Percentiles rank a stretch among this genome's conserved stretches.
phyloP scores from a whole-genome alignment of 2,888 invertebrate genomes.

The Antheraea yamamai region DNA sequence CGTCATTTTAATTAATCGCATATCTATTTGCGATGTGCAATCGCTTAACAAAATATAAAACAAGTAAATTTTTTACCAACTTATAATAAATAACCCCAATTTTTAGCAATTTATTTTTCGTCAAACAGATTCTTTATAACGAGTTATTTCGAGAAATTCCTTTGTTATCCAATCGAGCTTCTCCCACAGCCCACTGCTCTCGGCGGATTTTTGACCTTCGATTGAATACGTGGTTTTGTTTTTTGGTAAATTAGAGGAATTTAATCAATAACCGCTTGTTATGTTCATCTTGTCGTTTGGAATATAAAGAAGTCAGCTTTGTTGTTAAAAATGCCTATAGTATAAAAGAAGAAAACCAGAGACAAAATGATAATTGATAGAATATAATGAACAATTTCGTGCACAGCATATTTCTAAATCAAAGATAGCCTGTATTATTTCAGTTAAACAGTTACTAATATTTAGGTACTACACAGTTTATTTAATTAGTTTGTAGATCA shows the following conservation, averaged over 20 bases:
- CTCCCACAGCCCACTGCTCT: neutral
- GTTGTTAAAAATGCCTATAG: neutral
- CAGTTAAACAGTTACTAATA: too few relatives aligned
- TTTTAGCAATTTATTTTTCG: neutral
- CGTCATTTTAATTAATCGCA: too few relatives aligned
- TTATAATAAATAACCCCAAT: neutral
- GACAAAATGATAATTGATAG: neutral
- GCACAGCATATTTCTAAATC: too few relatives aligned
- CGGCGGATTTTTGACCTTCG: neutral
- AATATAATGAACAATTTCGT: too few relatives aligned
- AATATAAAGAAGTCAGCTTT: neutral
- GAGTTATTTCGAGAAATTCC: slow-evolving; percentile 8
- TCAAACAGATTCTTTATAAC: slow-evolving; percentile 8
- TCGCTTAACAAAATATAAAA: neutral
- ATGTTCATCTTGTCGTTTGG: neutral
- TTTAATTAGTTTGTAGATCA: too few relatives aligned
- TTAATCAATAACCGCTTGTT: neutral
- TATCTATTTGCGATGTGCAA: too few relatives aligned
- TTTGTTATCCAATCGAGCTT: neutral
- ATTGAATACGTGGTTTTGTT: neutral
- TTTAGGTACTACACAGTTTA: too few relatives aligned
- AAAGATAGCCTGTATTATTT: too few relatives aligned
- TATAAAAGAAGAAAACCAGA: neutral
- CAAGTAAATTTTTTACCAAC: neutral
- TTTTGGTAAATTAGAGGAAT: neutral